These are phyloP conservation scores for Mormyrops attenuatus DNA, from an alignment of 2,797 vertebrate genomes.

Conservation along the genomic window DNA sequence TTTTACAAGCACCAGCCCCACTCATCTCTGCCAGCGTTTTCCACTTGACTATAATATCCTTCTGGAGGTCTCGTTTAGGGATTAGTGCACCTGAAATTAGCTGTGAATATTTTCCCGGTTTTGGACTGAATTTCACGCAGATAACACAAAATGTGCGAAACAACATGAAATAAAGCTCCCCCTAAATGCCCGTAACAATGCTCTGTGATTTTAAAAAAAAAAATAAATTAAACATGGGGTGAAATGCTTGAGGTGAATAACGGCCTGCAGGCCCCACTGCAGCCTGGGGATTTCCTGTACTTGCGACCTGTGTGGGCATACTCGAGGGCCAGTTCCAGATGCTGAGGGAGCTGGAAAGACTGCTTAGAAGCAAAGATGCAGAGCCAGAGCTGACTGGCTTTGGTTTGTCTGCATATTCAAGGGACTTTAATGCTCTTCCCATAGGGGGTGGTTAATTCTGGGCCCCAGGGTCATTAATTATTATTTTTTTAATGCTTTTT, in stretches of 20 bases:
- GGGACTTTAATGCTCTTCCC: not conserved
- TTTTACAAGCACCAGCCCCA: not conserved
- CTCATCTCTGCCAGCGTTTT: not conserved
- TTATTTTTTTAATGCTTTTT: not conserved
- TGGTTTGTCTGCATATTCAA: not conserved
- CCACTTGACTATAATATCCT: not conserved
- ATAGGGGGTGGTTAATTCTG: not conserved
- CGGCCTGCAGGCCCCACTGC: not conserved
- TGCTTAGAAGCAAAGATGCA: not conserved
- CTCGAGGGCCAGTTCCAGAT: not conserved
- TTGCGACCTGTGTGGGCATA: not conserved
- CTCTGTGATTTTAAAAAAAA: not conserved
- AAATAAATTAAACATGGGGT: not conserved
- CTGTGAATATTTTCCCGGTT: not conserved
- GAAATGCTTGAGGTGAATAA: not conserved
- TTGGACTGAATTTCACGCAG: not conserved
- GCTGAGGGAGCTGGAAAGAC: not conserved
- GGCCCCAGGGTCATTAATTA: not conserved
- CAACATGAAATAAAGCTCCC: not conserved
- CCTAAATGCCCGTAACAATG: not conserved
- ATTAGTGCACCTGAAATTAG: not conserved
- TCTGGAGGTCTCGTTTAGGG: not conserved
- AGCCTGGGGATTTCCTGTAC: slow-evolving; percentile 21
- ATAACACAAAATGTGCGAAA: not conserved
- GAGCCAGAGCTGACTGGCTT: slow-evolving; percentile 1